Conservation (phyloP, 1,140 invertebrate species). For the Papilio aristodemus region DNA sequence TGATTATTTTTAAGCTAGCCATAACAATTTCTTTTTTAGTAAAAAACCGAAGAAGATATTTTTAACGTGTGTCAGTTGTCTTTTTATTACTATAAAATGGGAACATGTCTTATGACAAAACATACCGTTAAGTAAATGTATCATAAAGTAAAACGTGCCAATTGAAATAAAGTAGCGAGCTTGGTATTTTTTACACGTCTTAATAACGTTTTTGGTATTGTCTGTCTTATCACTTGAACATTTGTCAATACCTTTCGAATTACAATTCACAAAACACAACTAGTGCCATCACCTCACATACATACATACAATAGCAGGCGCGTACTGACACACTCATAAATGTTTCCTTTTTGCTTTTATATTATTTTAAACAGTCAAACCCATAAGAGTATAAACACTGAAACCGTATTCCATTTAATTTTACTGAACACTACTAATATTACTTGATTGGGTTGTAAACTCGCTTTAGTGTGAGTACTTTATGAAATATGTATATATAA, state of each 20-base stretch:
- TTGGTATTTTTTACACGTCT: slow-evolving; percentile 18
- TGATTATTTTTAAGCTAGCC: not conserved
- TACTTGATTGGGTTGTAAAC: too few species aligned
- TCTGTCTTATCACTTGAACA: slow-evolving; percentile 3
- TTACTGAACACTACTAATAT: too few species aligned
- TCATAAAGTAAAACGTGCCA: slow-evolving; percentile 14
- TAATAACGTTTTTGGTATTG: slow-evolving; percentile 11
- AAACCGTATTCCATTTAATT: not conserved
- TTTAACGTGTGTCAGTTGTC: not conserved
- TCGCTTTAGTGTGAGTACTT: not conserved
- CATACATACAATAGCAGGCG: not conserved
- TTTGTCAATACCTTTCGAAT: slow-evolving; percentile 3
- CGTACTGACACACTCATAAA: not conserved
- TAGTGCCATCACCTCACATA: not conserved
- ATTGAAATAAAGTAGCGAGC: not conserved
- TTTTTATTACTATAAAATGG: slow-evolving; percentile 11
- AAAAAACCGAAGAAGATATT: not conserved
- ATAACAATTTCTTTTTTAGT: not conserved
- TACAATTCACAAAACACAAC: slow-evolving; percentile 8
- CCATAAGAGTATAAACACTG: not conserved
- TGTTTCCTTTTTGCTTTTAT: not conserved
- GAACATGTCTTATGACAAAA: slow-evolving; percentile 16
- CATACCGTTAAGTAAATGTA: slow-evolving; percentile 13
- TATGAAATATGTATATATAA: not conserved
- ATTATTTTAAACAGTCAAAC: not conserved